These are phyloP conservation scores for Mus pahari DNA, from an alignment of 2,113 vertebrate species.

Conservation along the genomic window DNA sequence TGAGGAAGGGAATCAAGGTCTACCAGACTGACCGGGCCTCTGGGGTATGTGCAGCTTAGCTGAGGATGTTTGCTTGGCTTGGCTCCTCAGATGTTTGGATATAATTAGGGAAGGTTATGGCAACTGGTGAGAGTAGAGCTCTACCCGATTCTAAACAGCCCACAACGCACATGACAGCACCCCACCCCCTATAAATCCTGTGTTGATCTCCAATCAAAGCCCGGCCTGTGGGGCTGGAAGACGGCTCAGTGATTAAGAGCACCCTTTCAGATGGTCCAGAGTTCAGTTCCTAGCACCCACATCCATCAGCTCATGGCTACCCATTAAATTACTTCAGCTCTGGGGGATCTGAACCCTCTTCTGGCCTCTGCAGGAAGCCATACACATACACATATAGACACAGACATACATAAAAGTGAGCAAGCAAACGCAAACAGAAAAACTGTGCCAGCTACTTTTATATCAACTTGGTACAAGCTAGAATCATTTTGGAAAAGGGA, in stretches of 20 bases:
- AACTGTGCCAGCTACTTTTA: neutral
- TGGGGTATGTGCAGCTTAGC: neutral
- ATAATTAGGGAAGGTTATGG: neutral
- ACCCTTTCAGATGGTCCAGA: neutral
- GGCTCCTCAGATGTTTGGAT: neutral
- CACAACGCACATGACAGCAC: neutral
- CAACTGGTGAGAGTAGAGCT: neutral
- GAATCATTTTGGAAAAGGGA: neutral
- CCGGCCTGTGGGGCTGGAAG: neutral
- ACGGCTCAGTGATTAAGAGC: neutral
- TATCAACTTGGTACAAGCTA: neutral
- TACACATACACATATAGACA: neutral
- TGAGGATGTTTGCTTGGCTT: neutral
- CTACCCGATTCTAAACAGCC: neutral
- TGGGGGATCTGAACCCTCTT: neutral
- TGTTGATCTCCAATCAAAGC: neutral
- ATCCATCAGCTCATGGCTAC: neutral
- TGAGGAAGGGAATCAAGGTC: neutral
- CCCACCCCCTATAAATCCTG: neutral
- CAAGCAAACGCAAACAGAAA: neutral
- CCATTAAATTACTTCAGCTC: neutral
- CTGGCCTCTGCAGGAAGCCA: neutral
- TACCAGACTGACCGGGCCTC: neutral
- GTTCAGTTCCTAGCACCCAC: neutral
- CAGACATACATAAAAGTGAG: neutral